Base-by-base conservation (phyloP, 1,140 invertebrate species). In the Sitophilus oryzae region DNA sequence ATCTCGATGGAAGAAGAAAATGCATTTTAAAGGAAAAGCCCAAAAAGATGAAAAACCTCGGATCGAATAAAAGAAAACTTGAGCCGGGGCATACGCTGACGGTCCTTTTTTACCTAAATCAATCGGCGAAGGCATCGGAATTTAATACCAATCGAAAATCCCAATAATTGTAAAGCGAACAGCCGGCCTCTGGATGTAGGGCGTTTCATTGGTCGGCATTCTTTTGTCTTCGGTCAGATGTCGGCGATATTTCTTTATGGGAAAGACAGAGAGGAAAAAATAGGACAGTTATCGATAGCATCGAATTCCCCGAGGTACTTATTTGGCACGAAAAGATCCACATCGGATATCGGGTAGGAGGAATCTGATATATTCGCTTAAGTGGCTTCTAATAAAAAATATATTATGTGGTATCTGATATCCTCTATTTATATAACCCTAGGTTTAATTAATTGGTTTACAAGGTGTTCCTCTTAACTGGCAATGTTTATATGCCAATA, bases 101-200 rank as follows among this genome's bases (percentile, higher is more conserved):
- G 25, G 25, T 5, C 25, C 25, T 30, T 56, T 61, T 63, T 62
- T 60, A 59, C 59, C 59, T 62, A 58, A 64, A 64, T 62, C 60
- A 55, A 64, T 64, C 60, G 52, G 60, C n/a, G n/a, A 45, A 41
- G 53, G 53, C 59, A 60, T 37, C 50, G 62, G 62, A 64, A 64
- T 64, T 64, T 64, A 64, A 64, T 64, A 64, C 62, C 62, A 45
- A 56, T 64, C 62, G 46, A 58, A 56, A 44, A 44, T 40, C 41
- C 47, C 14, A n/a, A 52, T 64, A 64, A 64, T 64, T 64, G 59
- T 64, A 61, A 59, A 61, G 54, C 54, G 59, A 56, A 62, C 49
- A 55, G 36, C 14, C 18, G 19, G n/a, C 38, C n/a, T n/a, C n/a
- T 15, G 14, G 14, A 40, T 6, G 19, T 8, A 9, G 14, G 38